Base-by-base conservation (phyloP, 2,888 invertebrate genomes). In the Torymus aiolomorphi region DNA sequence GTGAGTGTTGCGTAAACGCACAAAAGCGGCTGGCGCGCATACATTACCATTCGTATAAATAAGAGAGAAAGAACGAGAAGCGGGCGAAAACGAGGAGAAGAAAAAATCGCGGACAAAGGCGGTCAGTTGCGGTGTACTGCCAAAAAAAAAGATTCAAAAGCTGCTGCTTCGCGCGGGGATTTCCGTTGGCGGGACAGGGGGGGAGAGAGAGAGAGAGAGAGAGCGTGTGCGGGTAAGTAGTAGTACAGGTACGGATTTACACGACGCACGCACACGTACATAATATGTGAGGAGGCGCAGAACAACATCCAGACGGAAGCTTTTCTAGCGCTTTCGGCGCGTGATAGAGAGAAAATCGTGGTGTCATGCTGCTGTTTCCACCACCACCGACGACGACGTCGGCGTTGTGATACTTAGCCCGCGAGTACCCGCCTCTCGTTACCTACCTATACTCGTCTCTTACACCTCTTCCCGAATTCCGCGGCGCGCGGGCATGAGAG, bases 361-460 rank as follows among this genome's bases (percentile, higher is more conserved):
- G 78, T 86, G 87, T 86, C 87, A 87, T 83, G 82, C 83, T 83
- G 42, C 8, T 42, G 42, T 42, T 8, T 8, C 8, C 8, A 42
- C 8, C 8, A 42, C 42, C 42, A 42, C 42, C 31, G 24, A 24
- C 5, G 31, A 31, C 3, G 31, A 31, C 31, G 4, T 5, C 31
- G 31, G 8, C 24, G 80, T 83, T 80, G 83, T 82, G 84, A 84
- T 84, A n/a, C n/a, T n/a, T n/a, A 85, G 83, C 14, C 24, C n/a
- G 5, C 20, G 0, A 12, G 73, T n/a, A 31, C 18, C 57, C 57
- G 57, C 20, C 12, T 42, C 8, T 42, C 42, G 42, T 42, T 42
- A 42, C 1, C 42, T 42, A 42, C 8, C 42, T 42, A 42, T 8
- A 42, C 5, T 8, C 8, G 8, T 31, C 31, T 31, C 31, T 31